A percentile compares a stretch with the other conserved stretches of the same genome.
Conservation (phyloP, 1,140 invertebrate genomes). For the Leptonema lineaticorne region DNA sequence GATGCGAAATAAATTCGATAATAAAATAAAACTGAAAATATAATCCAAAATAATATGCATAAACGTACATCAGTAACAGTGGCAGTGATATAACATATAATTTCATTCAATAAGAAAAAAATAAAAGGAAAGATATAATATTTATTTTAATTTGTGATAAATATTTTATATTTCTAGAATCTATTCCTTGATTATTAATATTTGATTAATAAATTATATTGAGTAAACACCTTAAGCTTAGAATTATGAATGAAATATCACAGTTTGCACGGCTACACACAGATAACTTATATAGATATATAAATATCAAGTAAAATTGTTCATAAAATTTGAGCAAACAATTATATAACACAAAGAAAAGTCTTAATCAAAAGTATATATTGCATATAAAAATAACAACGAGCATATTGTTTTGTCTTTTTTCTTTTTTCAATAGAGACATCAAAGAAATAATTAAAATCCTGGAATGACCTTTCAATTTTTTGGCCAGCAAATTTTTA, state of each 20-base stretch:
- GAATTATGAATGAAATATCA: slow-evolving; percentile 17
- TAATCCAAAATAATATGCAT: not conserved
- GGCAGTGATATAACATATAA: slow-evolving; percentile 12
- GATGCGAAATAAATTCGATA: not conserved
- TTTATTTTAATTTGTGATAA: too few species aligned
- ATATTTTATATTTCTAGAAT: too few species aligned
- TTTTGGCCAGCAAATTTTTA: too few species aligned
- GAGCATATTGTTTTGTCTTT: too few species aligned
- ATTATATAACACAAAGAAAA: not conserved
- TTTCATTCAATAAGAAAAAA: not conserved
- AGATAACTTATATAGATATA: slow-evolving; percentile 12
- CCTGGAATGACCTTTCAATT: too few species aligned
- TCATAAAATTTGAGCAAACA: slow-evolving; percentile 15
- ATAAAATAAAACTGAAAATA: not conserved
- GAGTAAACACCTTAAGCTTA: slow-evolving; percentile 2
- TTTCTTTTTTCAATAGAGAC: too few species aligned
- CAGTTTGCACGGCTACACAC: slow-evolving; percentile 9
- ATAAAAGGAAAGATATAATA: too few species aligned
- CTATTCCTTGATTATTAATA: too few species aligned
- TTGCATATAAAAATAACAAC: too few species aligned
- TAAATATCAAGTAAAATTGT: too few species aligned
- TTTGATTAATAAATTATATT: not conserved
- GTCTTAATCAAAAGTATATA: too few species aligned
- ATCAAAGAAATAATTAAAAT: too few species aligned
- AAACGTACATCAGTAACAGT: not conserved